These are phyloP conservation scores for Oostethus manadensis DNA, from an alignment of 2,113 vertebrate species.

Conservation along the genomic window DNA sequence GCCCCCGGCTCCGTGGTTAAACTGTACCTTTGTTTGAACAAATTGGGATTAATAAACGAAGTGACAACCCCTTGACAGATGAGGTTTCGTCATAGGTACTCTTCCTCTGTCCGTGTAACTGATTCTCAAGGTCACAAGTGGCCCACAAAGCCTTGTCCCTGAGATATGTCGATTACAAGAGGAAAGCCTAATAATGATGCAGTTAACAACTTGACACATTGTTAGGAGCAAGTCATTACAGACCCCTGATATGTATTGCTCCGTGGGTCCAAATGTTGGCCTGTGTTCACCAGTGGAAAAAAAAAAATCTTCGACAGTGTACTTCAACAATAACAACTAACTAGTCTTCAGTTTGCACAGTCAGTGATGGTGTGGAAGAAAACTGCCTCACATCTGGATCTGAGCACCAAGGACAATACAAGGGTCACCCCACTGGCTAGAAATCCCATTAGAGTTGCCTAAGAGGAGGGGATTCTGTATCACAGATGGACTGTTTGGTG, in stretches of 20 bases:
- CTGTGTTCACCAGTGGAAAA: slow-evolving; percentile 46
- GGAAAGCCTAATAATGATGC: slow-evolving; percentile 42
- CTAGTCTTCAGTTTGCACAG: slow-evolving; percentile 51
- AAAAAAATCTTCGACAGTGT: slow-evolving; percentile 70
- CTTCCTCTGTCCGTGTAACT: slow-evolving; percentile 37
- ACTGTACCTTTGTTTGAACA: slow-evolving; percentile 25
- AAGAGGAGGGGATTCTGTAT: slow-evolving; percentile 61
- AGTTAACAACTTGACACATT: slow-evolving; percentile 58
- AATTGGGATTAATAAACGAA: slow-evolving; percentile 7
- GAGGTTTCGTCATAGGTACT: slow-evolving; percentile 20
- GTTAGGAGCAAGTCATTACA: slow-evolving; percentile 48
- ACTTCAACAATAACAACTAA: slow-evolving; percentile 65
- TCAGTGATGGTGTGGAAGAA: slow-evolving; percentile 48
- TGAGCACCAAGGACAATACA: slow-evolving; percentile 43
- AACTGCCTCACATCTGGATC: slow-evolving; percentile 41
- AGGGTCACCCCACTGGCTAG: slow-evolving; percentile 39
- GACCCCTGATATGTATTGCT: slow-evolving; percentile 62
- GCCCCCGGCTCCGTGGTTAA: slow-evolving; percentile 41
- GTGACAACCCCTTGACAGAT: slow-evolving; percentile 2
- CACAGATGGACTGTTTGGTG: slow-evolving; percentile 57
- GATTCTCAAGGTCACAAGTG: slow-evolving; percentile 65
- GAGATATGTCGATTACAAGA: slow-evolving; percentile 50
- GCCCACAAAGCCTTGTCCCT: slow-evolving; percentile 61
- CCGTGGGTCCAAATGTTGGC: slow-evolving; percentile 54
- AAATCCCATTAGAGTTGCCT: slow-evolving; percentile 53